Conservation (phyloP, 2,888 invertebrate species). For the Drosophila buzzatii region DNA sequence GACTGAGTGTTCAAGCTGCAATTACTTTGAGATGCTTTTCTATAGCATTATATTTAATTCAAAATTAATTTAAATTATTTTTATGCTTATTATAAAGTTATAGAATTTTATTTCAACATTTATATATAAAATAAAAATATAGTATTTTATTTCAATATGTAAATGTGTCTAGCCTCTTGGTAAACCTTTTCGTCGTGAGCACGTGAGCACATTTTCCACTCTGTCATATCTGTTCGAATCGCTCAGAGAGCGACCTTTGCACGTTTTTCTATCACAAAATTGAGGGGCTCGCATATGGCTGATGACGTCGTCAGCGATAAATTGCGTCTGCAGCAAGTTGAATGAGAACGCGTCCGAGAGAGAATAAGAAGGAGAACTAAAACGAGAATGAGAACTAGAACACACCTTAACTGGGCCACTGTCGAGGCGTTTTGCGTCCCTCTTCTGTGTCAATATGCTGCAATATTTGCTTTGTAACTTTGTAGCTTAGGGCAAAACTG, state of each 20-base stretch:
- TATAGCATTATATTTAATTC: not conserved
- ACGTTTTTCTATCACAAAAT: constrained; percentile 37
- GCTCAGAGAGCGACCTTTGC: constrained; percentile 27
- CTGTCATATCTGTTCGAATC: not conserved
- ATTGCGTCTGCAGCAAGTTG: constrained; percentile 20
- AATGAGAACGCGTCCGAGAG: constrained; percentile 16
- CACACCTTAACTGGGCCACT: constrained; percentile 50
- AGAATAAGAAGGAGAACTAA: constrained; percentile 35
- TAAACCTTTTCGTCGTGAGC: not conserved
- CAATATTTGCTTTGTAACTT: constrained; percentile 44
- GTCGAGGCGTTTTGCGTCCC: constrained; percentile 4
- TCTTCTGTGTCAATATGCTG: constrained; percentile 9
- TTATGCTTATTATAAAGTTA: not conserved
- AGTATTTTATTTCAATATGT: not conserved
- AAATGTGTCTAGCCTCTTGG: no score
- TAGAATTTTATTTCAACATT: no score
- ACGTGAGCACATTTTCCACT: constrained; percentile 16
- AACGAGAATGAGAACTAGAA: constrained; percentile 46
- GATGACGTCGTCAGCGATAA: constrained; percentile 51
- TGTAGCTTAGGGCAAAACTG: constrained; percentile 21
- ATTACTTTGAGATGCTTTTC: no score
- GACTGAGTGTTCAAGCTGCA: not conserved
- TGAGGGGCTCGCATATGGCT: constrained; percentile 48
- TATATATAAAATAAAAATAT: not conserved
- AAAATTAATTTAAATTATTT: not conserved